phyloP scores from a whole-genome alignment of 64 coral and sea anemone species.

The Porites australiensis region DNA sequence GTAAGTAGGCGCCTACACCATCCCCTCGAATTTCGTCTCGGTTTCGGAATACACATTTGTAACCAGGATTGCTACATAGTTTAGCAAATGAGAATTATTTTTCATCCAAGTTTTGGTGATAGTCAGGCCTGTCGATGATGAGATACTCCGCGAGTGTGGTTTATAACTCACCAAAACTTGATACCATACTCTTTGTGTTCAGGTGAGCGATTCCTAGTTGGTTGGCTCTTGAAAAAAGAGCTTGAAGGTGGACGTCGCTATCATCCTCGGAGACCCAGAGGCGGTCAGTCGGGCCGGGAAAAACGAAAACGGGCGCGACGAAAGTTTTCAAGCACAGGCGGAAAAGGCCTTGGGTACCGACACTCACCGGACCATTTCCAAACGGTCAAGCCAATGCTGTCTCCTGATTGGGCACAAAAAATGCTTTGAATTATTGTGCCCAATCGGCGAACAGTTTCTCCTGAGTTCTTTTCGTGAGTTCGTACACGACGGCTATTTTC shows the following conservation, averaged over 20 bases:
- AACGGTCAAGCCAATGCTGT: too few relatives aligned
- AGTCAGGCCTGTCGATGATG: not conserved
- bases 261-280: too few relatives aligned
- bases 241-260: constrained; percentile 8
- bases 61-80: constrained; percentile 13
- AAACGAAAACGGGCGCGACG: too few relatives aligned
- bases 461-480: too few relatives aligned
- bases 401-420: too few relatives aligned
- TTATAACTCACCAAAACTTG: constrained; percentile 19
- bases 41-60: constrained; percentile 8
- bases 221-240: not conserved
- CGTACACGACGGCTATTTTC: too few relatives aligned
- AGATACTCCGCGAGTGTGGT: constrained; percentile 6
- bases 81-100: constrained; percentile 16
- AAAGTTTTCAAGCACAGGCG: too few relatives aligned
- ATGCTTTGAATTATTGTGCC: too few relatives aligned
- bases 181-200: constrained; percentile 40
- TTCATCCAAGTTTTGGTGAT: constrained; percentile 37
- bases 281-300: too few relatives aligned
- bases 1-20: constrained; percentile 14
- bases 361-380: too few relatives aligned
- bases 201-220: constrained; percentile 29
- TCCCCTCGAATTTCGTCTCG: constrained; percentile 21
- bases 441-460: too few relatives aligned
- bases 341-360: too few relatives aligned